Evolutionary conservation across 2,888 invertebrate genomes (phyloP).

Genomic region (Podabrus alpinus): DNA sequence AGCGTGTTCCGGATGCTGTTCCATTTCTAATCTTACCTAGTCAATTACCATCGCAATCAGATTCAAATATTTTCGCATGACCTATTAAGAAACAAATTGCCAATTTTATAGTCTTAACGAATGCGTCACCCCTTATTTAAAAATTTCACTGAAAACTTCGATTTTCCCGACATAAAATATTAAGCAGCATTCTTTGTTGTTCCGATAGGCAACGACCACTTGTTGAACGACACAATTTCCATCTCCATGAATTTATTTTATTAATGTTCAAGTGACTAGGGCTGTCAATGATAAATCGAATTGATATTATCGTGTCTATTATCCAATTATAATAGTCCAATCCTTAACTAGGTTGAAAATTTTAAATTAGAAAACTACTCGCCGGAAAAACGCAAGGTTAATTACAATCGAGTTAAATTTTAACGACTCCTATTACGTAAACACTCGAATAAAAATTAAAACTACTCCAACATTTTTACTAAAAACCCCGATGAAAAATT

Average conservation of each 20-base stretch:
- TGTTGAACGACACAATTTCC: constrained; percentile 19
- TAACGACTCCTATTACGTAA: neutral
- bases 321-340: neutral
- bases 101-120: constrained; percentile 4
- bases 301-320: neutral
- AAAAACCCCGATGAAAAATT: neutral
- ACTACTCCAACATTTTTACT: neutral
- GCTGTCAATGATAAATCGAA: neutral
- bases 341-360: neutral
- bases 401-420: neutral
- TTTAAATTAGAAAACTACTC: neutral
- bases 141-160: constrained; percentile 5
- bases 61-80: constrained; percentile 32
- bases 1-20: constrained; percentile 29
- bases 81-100: constrained; percentile 16
- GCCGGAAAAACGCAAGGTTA: neutral
- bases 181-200: constrained; percentile 27
- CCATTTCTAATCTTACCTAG: constrained; percentile 29
- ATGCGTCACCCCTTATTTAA: constrained; percentile 10
- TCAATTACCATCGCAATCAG: constrained; percentile 43
- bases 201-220: constrained; percentile 25
- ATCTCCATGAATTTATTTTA: constrained; percentile 14
- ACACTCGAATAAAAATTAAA: neutral
- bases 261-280: neutral
- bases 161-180: constrained; percentile 20